Percentiles rank a stretch among this genome's conserved stretches.
Conservation (phyloP, 2,888 invertebrate genomes). For the Acleris emargana region DNA sequence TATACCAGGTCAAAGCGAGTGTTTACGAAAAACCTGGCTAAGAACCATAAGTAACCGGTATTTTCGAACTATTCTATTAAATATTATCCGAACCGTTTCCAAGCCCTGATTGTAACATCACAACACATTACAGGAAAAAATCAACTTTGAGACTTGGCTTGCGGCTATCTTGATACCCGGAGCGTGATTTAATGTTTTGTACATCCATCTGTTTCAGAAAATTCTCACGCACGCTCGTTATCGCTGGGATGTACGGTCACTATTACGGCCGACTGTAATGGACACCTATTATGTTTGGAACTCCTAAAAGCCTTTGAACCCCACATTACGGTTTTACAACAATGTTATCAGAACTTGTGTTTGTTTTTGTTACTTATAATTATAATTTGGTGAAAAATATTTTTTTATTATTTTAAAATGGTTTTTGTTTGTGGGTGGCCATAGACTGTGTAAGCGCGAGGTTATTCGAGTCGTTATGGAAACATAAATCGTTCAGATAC, state of each 20-base stretch:
- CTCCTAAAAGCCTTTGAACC: constrained; percentile 25
- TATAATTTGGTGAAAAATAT: not conserved
- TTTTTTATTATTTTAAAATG: not conserved
- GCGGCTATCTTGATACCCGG: constrained; percentile 11
- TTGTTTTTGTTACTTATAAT: constrained; percentile 8
- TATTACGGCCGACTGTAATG: constrained; percentile 30
- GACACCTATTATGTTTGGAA: constrained; percentile 34
- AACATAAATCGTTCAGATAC: too few relatives aligned
- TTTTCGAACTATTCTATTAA: too few relatives aligned
- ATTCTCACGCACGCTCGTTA: constrained; percentile 26
- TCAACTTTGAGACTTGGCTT: constrained; percentile 24
- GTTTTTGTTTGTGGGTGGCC: not conserved
- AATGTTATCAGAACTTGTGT: constrained; percentile 22
- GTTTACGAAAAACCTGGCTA: too few relatives aligned
- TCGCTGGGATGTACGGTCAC: constrained; percentile 14
- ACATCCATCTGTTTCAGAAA: constrained; percentile 31
- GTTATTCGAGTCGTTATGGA: too few relatives aligned
- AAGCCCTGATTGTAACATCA: too few relatives aligned
- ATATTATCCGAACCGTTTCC: too few relatives aligned
- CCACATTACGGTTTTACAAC: constrained; percentile 12
- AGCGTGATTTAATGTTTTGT: constrained; percentile 32
- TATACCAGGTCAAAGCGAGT: too few relatives aligned
- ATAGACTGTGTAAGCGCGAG: not conserved
- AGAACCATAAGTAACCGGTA: too few relatives aligned
- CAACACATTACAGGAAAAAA: not conserved